Percentiles rank a stretch among this genome's conserved stretches.
Evolutionary conservation across 2,797 vertebrate genomes (phyloP).

Genomic region (Eospalax fontanierii): DNA sequence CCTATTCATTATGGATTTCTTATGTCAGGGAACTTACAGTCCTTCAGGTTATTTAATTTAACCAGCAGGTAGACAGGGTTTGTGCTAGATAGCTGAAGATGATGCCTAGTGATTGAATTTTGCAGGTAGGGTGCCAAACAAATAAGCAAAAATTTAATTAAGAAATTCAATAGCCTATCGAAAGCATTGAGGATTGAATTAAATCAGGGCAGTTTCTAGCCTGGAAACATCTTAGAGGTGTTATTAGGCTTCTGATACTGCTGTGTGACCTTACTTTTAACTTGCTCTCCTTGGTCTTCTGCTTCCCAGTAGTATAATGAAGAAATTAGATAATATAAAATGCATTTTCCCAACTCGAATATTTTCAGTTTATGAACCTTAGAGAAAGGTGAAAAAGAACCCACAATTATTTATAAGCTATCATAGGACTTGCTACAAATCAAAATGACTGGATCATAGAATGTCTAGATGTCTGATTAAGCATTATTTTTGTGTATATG

Average conservation of each 20-base stretch:
- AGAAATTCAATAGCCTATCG: conserved; percentile 48
- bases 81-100: neutral
- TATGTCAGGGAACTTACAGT: neutral
- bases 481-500: neutral
- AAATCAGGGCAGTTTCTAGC: conserved; percentile 1
- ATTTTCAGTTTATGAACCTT: conserved; percentile 42
- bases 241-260: conserved; percentile 10
- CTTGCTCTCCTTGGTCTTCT: neutral
- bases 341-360: neutral
- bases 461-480: neutral
- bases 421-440: neutral
- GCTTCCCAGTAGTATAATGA: neutral
- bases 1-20: conserved; percentile 41
- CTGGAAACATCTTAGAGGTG: neutral
- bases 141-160: conserved; percentile 58
- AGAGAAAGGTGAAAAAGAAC: neutral
- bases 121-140: neutral
- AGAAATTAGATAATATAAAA: conserved; percentile 16
- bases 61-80: neutral
- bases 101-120: conserved; percentile 21
- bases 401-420: neutral
- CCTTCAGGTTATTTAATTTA: conserved; percentile 3
- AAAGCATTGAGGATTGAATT: conserved; percentile 12
- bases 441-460: neutral
- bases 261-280: neutral